Percentiles rank a stretch among this genome's conserved stretches.
These are phyloP conservation scores for Sitodiplosis mosellana DNA, from an alignment of 1,140 invertebrate genomes.

Conservation along the genomic window DNA sequence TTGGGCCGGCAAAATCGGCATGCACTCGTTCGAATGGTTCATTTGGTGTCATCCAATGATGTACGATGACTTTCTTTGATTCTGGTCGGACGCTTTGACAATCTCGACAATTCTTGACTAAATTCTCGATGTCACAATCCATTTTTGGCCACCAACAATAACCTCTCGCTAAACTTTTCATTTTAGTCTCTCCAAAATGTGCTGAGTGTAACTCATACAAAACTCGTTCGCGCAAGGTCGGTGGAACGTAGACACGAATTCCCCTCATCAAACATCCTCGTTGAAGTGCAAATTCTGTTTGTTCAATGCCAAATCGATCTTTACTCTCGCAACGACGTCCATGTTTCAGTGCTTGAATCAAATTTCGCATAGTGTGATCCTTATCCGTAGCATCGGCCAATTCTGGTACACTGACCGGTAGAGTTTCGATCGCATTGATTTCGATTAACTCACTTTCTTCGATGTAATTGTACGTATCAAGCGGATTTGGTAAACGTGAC, in stretches of 20 bases:
- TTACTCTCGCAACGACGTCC: constrained; percentile 1
- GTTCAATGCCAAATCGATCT: constrained; percentile 1
- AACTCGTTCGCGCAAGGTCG: constrained; percentile 2
- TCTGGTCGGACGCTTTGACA: constrained; percentile 2
- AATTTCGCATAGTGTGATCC: not conserved
- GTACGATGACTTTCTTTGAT: constrained; percentile 6
- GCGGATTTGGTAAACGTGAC: constrained; percentile 1
- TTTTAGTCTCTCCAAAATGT: constrained; percentile 24
- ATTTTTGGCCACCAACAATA: constrained; percentile 25
- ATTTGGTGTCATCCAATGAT: constrained; percentile 14
- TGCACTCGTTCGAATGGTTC: constrained; percentile 23
- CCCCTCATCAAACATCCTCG: constrained; percentile 9
- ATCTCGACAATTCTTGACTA: constrained; percentile 10
- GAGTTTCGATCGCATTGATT: constrained; percentile 1
- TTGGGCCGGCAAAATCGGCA: constrained; percentile 24
- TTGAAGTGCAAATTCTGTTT: constrained; percentile 7
- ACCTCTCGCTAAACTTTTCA: constrained; percentile 23
- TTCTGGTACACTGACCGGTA: not conserved
- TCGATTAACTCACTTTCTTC: constrained; percentile 1
- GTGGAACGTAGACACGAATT: constrained; percentile 8
- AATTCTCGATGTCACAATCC: constrained; percentile 20
- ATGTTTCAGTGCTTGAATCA: not conserved
- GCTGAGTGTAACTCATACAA: constrained; percentile 11
- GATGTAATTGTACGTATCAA: not conserved
- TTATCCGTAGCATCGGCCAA: not conserved